Conservation (phyloP, 1,140 invertebrate species). For the Ceratina japonica region DNA sequence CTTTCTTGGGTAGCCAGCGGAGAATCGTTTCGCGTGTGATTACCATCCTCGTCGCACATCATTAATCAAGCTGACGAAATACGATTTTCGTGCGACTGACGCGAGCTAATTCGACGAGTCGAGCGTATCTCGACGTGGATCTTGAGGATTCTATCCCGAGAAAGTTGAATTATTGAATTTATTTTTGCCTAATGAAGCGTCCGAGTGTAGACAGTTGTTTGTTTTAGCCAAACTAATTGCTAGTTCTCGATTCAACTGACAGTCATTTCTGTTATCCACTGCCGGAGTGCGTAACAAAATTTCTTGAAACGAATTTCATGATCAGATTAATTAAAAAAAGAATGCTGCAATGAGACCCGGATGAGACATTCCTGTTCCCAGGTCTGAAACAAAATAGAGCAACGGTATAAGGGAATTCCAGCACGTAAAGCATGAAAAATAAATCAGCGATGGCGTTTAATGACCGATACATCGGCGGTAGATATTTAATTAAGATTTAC, state of each 20-base stretch:
- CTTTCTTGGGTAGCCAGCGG: not conserved
- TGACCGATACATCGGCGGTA: not conserved
- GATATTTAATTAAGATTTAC: constrained; percentile 30
- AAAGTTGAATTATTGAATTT: constrained; percentile 4
- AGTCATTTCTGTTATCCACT: no score
- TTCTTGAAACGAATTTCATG: no score
- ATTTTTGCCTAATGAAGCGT: not conserved
- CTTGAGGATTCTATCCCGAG: constrained; percentile 7
- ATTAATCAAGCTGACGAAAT: constrained; percentile 22
- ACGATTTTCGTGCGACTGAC: not conserved
- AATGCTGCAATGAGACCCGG: no score
- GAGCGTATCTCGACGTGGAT: constrained; percentile 1
- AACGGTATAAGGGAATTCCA: no score
- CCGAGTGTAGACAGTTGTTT: no score
- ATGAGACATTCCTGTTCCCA: no score
- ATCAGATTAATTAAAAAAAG: no score
- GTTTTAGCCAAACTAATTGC: no score
- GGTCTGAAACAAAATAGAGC: no score
- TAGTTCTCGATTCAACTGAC: no score
- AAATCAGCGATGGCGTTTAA: not conserved
- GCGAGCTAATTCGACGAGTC: not conserved
- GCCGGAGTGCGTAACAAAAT: no score
- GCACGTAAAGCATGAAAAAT: no score
- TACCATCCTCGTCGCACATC: not conserved
- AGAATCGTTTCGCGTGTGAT: not conserved